These are phyloP conservation scores for Metalampra italica DNA, from an alignment of 2,888 invertebrate species.

Conservation along the genomic window DNA sequence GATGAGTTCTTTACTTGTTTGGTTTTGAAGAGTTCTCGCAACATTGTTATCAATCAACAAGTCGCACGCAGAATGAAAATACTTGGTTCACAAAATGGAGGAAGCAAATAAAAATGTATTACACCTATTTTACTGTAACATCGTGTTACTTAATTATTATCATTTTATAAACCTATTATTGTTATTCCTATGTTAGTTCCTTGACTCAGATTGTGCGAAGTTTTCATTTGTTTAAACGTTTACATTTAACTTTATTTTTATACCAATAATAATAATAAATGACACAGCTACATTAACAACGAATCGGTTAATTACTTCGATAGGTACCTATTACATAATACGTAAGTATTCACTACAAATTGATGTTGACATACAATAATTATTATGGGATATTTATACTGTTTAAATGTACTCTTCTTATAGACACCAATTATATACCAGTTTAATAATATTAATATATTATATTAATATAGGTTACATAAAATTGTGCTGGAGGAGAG, in stretches of 20 bases:
- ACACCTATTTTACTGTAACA: constrained; percentile 36
- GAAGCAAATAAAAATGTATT: constrained; percentile 26
- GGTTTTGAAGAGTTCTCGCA: not conserved
- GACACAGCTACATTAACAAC: constrained; percentile 69
- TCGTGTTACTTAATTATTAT: constrained; percentile 40
- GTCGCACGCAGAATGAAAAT: not conserved
- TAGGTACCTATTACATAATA: constrained; percentile 17
- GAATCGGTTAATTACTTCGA: constrained; percentile 39
- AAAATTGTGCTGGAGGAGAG: constrained; percentile 43
- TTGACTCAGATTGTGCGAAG: constrained; percentile 74
- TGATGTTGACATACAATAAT: constrained; percentile 40
- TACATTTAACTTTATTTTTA: constrained; percentile 33
- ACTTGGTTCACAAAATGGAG: constrained; percentile 15
- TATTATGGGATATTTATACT: constrained; percentile 35
- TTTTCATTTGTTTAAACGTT: constrained; percentile 45
- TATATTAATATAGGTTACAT: constrained; percentile 46
- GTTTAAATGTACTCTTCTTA: constrained; percentile 44
- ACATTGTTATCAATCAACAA: not conserved
- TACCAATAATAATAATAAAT: constrained; percentile 41
- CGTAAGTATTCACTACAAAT: constrained; percentile 49
- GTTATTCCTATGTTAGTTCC: constrained; percentile 66
- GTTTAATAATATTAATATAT: constrained; percentile 41
- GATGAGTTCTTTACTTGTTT: not conserved
- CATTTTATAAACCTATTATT: constrained; percentile 48
- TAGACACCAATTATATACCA: constrained; percentile 70